Conservation (phyloP, 2,888 invertebrate species). For the Carpatolechia fugitivella region DNA sequence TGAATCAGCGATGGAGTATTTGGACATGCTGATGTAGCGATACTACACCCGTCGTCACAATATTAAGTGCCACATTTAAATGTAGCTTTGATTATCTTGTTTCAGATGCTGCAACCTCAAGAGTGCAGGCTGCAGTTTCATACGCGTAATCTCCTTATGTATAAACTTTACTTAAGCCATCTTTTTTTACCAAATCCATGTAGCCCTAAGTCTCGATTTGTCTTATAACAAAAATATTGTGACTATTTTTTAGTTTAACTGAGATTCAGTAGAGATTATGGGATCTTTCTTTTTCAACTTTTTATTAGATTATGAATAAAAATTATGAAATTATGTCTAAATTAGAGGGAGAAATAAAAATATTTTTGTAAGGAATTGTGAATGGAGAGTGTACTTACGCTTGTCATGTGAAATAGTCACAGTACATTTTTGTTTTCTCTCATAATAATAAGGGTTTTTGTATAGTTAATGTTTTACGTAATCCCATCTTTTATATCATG, state of each 20-base stretch:
- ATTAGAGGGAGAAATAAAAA: slow-evolving; percentile 15
- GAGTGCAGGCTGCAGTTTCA: slow-evolving; percentile 17
- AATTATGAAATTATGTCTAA: background rate
- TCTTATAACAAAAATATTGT: slow-evolving; percentile 38
- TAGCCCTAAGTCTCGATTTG: slow-evolving; percentile 43
- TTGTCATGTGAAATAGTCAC: slow-evolving; percentile 36
- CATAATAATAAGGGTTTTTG: slow-evolving; percentile 7
- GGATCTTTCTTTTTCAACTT: background rate
- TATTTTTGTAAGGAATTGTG: slow-evolving; percentile 17
- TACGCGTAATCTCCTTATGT: slow-evolving; percentile 53
- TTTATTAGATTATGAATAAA: background rate
- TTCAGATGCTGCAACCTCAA: slow-evolving; percentile 33
- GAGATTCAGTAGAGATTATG: slow-evolving; percentile 2
- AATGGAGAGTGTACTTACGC: slow-evolving; percentile 25
- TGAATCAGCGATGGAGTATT: too few relatives aligned
- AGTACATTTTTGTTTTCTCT: slow-evolving; percentile 33
- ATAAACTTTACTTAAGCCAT: slow-evolving; percentile 51
- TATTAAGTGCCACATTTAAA: background rate
- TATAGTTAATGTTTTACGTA: slow-evolving; percentile 7
- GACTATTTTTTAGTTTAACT: slow-evolving; percentile 35
- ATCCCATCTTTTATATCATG: background rate
- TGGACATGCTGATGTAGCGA: too few relatives aligned
- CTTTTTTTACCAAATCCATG: slow-evolving; percentile 60
- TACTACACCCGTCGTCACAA: too few relatives aligned
- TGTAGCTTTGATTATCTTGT: background rate